Evolutionary conservation across 2,797 vertebrate genomes (phyloP).

Genomic region (Mormyrops attenuatus): DNA sequence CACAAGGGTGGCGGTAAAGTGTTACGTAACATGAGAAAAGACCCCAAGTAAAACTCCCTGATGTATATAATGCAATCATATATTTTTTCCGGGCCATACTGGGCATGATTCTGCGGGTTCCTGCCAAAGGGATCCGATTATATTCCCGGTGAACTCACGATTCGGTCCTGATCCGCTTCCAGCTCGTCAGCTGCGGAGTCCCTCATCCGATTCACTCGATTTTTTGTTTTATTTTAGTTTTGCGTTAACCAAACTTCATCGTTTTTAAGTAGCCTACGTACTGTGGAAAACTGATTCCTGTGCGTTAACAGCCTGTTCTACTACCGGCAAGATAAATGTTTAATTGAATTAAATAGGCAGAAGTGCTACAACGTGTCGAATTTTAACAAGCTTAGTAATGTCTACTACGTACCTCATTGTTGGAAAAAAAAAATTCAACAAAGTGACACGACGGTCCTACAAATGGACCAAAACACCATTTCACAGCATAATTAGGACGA

Average conservation of each 20-base stretch:
- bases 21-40: neutral
- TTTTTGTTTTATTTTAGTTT: neutral
- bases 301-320: neutral
- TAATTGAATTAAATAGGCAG: neutral
- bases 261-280: neutral
- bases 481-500: neutral
- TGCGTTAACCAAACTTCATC: neutral
- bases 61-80: neutral
- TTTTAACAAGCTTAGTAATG: neutral
- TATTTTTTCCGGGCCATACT: slow-evolving; percentile 16
- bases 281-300: neutral
- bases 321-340: neutral
- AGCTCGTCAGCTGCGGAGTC: slow-evolving; percentile 23
- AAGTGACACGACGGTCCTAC: neutral
- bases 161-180: slow-evolving; percentile 49
- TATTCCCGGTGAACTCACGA: slow-evolving; percentile 53
- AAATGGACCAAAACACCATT: neutral
- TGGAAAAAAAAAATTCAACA: neutral
- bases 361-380: neutral
- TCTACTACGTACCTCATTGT: neutral
- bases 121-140: slow-evolving; percentile 54
- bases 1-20: neutral
- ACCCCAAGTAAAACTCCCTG: neutral
- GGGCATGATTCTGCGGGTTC: slow-evolving; percentile 54
- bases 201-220: neutral